Evolutionary conservation across 2,888 invertebrate genomes (phyloP).

Genomic region (Abscondita cerata): DNA sequence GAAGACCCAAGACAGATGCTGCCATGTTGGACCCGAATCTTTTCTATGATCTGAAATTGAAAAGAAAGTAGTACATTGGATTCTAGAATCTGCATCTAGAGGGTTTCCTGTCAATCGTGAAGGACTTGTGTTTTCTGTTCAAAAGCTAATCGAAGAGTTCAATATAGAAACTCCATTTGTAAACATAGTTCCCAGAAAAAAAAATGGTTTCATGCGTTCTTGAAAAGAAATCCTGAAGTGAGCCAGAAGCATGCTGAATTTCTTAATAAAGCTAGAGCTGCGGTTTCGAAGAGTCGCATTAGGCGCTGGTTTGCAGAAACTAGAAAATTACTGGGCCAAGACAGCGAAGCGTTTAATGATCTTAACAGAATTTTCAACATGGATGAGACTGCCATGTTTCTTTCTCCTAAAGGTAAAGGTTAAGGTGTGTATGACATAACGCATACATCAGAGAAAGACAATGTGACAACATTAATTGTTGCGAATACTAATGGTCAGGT

Average conservation of each 20-base stretch:
- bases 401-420: not conserved
- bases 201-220: conserved; percentile 40
- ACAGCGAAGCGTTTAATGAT: not conserved
- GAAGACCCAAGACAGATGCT: not conserved
- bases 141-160: not conserved
- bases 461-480: not conserved
- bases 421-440: not conserved
- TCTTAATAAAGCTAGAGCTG: conserved; percentile 31
- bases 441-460: not conserved
- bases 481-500: not conserved
- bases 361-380: not conserved
- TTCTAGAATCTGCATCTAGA: not conserved
- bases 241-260: conserved; percentile 38
- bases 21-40: not conserved
- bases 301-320: conserved; percentile 34
- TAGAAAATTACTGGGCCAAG: not conserved
- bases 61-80: not conserved
- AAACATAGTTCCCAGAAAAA: not conserved
- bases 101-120: not conserved
- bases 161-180: not conserved
- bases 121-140: not conserved
- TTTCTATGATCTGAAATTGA: not conserved
- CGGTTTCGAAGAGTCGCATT: conserved; percentile 35
- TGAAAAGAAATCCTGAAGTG: conserved; percentile 34
- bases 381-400: not conserved